Conservation (phyloP, 2,888 invertebrate species). For the Meteorus cinctellus region DNA sequence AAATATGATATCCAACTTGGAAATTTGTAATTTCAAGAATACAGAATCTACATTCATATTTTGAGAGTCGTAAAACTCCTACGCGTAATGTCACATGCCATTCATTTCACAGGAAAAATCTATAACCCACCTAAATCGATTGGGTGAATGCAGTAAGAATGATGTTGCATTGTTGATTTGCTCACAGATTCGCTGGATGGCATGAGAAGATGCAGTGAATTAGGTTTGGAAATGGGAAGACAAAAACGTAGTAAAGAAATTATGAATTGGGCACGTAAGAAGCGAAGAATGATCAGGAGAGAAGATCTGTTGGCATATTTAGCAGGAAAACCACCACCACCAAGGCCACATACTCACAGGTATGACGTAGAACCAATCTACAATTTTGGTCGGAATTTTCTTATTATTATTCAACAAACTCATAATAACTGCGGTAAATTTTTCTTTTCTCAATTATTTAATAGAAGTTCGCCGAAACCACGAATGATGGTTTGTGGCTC, state of each 20-base stretch:
- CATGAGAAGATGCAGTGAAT: slow-evolving; percentile 80
- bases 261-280: slow-evolving; percentile 84
- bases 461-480: slow-evolving; percentile 75
- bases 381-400: neutral
- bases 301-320: slow-evolving; percentile 86
- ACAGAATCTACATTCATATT: too few species aligned
- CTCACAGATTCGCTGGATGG: slow-evolving; percentile 82
- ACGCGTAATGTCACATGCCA: too few species aligned
- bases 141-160: too few species aligned
- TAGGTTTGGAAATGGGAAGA: slow-evolving; percentile 82
- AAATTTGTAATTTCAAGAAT: too few species aligned
- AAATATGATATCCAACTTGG: too few species aligned
- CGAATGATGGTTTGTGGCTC: slow-evolving; percentile 73
- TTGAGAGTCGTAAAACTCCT: too few species aligned
- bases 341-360: slow-evolving; percentile 76
- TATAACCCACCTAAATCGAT: too few species aligned
- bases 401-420: neutral
- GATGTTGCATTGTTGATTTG: too few species aligned
- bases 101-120: too few species aligned
- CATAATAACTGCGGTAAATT: neutral
- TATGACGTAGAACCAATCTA: slow-evolving; percentile 49
- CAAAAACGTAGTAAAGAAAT: slow-evolving; percentile 84
- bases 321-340: slow-evolving; percentile 82
- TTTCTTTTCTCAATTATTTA: slow-evolving; percentile 1
- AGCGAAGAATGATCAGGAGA: slow-evolving; percentile 82